Conservation (phyloP, 1,140 invertebrate species). For the honey bee (Apis mellifera) region DNA sequence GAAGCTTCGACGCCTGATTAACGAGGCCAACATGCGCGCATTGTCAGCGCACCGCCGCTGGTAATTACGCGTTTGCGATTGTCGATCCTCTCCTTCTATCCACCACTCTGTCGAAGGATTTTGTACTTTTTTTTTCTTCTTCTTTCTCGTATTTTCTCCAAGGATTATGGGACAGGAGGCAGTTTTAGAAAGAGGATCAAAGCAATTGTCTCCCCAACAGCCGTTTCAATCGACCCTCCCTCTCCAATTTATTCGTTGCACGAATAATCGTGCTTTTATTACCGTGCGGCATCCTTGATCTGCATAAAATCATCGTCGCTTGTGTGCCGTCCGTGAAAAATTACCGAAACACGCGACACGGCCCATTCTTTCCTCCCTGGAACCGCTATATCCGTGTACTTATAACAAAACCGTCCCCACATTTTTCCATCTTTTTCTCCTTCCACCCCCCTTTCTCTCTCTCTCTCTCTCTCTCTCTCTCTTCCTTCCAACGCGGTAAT, state of each 20-base stretch:
- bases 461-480: slow-evolving; percentile 3
- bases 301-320: slow-evolving; percentile 40
- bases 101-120: not conserved
- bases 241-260: not conserved
- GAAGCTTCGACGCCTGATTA: not conserved
- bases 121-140: too few species aligned
- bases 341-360: slow-evolving; percentile 62
- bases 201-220: not conserved
- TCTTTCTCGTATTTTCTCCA: too few species aligned
- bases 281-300: slow-evolving; percentile 22
- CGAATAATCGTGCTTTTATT: slow-evolving; percentile 17
- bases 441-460: not conserved
- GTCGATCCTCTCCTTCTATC: not conserved
- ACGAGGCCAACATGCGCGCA: not conserved
- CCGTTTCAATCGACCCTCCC: not conserved
- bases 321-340: slow-evolving; percentile 59
- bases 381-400: slow-evolving; percentile 65
- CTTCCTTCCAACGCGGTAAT: slow-evolving; percentile 61
- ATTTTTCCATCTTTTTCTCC: slow-evolving; percentile 42
- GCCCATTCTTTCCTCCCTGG: slow-evolving; percentile 46
- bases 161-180: too few species aligned
- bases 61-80: slow-evolving; percentile 27
- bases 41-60: slow-evolving; percentile 5
- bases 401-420: slow-evolving; percentile 67
- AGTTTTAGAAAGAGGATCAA: not conserved